phyloP scores from a whole-genome alignment of 1,140 invertebrate species.

The Melanaphis sacchari region DNA sequence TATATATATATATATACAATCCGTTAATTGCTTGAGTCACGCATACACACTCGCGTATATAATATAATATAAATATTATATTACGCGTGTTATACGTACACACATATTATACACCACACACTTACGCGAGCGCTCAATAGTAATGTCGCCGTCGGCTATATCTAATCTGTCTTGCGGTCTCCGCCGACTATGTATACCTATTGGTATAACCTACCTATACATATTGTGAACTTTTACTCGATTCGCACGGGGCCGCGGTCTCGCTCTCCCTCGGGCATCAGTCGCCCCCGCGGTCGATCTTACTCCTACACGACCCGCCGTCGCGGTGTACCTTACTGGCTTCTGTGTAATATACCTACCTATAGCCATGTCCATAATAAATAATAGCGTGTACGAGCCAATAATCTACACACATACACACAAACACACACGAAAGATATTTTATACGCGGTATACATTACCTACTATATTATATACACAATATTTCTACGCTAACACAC shows the following conservation, averaged over 20 bases:
- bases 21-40: conserved; percentile 48
- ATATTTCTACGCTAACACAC: too few species aligned
- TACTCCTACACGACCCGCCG: background rate
- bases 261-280: background rate
- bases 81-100: background rate
- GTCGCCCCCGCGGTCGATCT: conserved; percentile 13
- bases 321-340: background rate
- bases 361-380: background rate
- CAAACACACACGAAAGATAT: background rate
- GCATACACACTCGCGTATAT: background rate
- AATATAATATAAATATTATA: background rate
- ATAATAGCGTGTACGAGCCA: background rate
- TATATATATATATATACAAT: background rate
- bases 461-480: background rate
- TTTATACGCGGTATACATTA: background rate
- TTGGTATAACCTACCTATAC: background rate
- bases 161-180: conserved; percentile 25
- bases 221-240: conserved; percentile 29
- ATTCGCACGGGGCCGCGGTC: conserved; percentile 13
- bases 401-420: background rate
- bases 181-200: background rate
- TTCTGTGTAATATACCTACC: conserved; percentile 25
- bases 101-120: background rate
- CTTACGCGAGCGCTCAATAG: background rate
- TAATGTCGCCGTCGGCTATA: background rate